These are phyloP conservation scores for Leucoraja ocellata DNA, from an alignment of 2,797 vertebrate genomes.

Conservation along the genomic window DNA sequence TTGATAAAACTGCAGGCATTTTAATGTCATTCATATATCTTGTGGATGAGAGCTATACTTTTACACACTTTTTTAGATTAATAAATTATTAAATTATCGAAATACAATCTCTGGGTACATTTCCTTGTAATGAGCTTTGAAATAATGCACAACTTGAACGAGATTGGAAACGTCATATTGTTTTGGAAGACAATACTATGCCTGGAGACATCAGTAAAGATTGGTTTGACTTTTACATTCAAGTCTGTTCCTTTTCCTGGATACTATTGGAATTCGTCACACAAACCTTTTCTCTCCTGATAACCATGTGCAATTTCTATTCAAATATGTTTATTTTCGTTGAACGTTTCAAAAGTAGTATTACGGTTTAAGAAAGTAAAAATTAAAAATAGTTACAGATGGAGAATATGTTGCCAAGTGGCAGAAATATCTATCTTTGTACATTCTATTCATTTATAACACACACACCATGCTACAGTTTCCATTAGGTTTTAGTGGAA, in stretches of 20 bases:
- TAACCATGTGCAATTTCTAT: neutral
- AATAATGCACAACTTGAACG: neutral
- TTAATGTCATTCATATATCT: constrained; percentile 96
- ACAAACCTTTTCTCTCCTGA: neutral
- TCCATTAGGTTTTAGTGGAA: neutral
- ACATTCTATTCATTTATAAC: no score
- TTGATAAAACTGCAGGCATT: constrained; percentile 95
- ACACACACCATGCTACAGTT: neutral
- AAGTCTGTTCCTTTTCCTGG: neutral
- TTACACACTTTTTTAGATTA: constrained; percentile 99
- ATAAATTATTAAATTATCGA: constrained; percentile 99
- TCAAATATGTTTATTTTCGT: neutral
- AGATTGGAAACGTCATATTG: constrained; percentile 33
- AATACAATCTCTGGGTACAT: constrained; percentile 45
- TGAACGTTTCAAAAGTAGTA: neutral
- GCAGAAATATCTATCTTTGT: neutral
- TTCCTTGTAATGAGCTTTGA: constrained; percentile 27
- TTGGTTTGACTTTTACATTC: neutral
- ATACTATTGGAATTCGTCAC: neutral
- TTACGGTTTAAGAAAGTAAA: neutral
- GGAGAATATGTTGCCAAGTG: constrained; percentile 38
- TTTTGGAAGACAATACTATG: neutral
- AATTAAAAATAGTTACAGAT: neutral
- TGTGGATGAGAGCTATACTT: constrained; percentile 90
- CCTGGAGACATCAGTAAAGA: neutral